Evolutionary conservation across 2,888 invertebrate species (phyloP).

Genomic region (Masnerella sp.): DNA sequence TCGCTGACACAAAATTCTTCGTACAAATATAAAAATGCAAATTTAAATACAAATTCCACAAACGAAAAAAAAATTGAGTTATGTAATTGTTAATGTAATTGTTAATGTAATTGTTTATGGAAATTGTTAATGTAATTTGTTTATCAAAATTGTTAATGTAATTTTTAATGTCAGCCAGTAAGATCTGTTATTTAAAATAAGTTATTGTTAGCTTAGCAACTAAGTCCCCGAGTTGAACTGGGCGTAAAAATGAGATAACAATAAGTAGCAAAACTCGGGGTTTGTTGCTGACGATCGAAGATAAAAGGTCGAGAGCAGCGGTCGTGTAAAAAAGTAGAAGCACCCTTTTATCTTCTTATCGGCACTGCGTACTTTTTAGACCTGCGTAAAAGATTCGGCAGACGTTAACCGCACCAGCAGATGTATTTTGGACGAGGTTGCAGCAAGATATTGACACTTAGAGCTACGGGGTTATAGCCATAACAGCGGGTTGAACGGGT

Average conservation of each 20-base stretch:
- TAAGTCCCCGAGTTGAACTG: slow-evolving; percentile 72
- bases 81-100: too few relatives aligned
- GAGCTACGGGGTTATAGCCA: slow-evolving; percentile 23
- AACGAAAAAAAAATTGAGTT: too few relatives aligned
- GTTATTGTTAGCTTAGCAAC: slow-evolving; percentile 47
- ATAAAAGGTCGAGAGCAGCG: slow-evolving; percentile 61
- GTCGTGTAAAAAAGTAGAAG: slow-evolving; percentile 37
- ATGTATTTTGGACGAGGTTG: slow-evolving; percentile 77
- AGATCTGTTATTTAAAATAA: slow-evolving; percentile 19
- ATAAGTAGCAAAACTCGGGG: slow-evolving; percentile 48
- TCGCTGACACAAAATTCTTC: slow-evolving; percentile 13
- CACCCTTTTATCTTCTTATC: slow-evolving; percentile 71
- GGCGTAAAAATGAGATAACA: slow-evolving; percentile 49
- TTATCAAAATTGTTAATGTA: too few relatives aligned
- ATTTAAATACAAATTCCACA: too few relatives aligned
- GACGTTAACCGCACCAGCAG: slow-evolving; percentile 77
- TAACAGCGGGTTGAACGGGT: slow-evolving; percentile 43
- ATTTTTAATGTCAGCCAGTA: too few relatives aligned
- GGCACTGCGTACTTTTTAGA: slow-evolving; percentile 57
- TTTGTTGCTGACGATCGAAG: slow-evolving; percentile 64
- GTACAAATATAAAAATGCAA: background rate
- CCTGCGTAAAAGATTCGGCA: slow-evolving; percentile 66
- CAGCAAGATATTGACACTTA: slow-evolving; percentile 53
- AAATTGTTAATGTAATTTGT: too few relatives aligned
- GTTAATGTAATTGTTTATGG: too few relatives aligned